Base-by-base conservation (phyloP, 2,113 vertebrate species). In the Sceloporus tristichus region DNA sequence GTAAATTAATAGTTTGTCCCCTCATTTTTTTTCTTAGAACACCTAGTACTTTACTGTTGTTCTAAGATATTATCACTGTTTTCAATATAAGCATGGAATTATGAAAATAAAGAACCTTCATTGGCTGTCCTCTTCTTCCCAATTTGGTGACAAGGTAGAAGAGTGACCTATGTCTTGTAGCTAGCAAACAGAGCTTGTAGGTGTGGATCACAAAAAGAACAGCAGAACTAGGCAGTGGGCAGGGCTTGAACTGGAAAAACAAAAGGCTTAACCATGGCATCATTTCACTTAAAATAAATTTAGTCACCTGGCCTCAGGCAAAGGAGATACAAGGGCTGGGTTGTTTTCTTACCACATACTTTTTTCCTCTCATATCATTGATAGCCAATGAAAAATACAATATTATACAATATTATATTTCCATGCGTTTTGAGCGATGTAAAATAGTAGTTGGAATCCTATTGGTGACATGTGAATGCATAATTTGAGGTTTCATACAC, bases 21-120 rank as follows among this genome's bases (percentile, higher is more conserved):
- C 87, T 34, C 10, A 54, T 62, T 18, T 76, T 70, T 75, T 56
- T 53, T 84, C 76, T 0, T 1, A 59, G 18, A 62, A 59, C n/a
- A 9, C 53, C 21, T n/a, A 23, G 14, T 88, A 40, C 48, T 88
- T 65, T 75, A 29, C 79, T 54, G 56, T n/a, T 78, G 29, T 78
- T 77, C 80, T 77, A 23, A 73, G 73, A 75, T 88, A 42, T 83
- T 88, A 68, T n/a, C 62, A 77, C 16, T 70, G 81, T 70, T 88
- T 23, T 70, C 34, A 83, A 68, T 76, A 77, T n/a, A 66, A 42
- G 59, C n/a, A 77, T 62, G 59, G 18, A 83, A 70, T 80, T 29
- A 40, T 84, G 42, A 83, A 84, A 78, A 88, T 56, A 82, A 70
- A 83, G 74, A 53, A 68, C 29, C 53, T 71, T 48, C 76, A 66